These are phyloP conservation scores for Nylanderia fulva DNA, from an alignment of 1,140 invertebrate genomes.

Conservation along the genomic window DNA sequence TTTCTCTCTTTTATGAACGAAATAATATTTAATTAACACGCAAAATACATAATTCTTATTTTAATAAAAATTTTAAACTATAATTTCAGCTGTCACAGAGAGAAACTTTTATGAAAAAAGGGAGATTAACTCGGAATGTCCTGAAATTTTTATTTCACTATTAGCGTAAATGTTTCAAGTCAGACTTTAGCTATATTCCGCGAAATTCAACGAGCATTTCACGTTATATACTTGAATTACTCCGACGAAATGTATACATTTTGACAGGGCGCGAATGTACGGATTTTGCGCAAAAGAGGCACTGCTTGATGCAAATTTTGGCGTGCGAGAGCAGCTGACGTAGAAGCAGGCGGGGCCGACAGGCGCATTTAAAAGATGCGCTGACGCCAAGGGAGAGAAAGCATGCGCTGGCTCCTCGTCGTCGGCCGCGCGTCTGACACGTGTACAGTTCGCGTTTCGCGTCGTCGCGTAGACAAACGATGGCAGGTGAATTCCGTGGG, in stretches of 20 bases:
- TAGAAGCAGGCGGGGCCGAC: slow-evolving; percentile 7
- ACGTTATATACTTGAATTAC: not conserved
- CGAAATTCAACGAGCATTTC: too few species aligned
- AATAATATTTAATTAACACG: not conserved
- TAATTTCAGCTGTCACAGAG: not conserved
- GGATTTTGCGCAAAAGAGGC: not conserved
- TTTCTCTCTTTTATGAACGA: not conserved
- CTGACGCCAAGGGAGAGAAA: slow-evolving; percentile 11
- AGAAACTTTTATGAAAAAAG: not conserved
- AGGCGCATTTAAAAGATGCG: slow-evolving; percentile 38
- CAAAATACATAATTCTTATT: not conserved
- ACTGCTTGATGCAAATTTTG: slow-evolving; percentile 22
- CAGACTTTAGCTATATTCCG: not conserved
- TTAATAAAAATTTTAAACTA: slow-evolving; percentile 3
- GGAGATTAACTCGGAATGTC: not conserved
- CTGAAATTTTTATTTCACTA: not conserved
- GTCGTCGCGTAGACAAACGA: slow-evolving; percentile 51
- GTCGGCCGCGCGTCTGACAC: slow-evolving; percentile 33
- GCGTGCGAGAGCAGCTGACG: not conserved
- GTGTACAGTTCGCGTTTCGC: slow-evolving; percentile 37
- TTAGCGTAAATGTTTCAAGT: slow-evolving; percentile 1
- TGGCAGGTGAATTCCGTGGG: slow-evolving; percentile 53
- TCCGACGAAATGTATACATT: slow-evolving; percentile 2
- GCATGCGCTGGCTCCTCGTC: too few species aligned
- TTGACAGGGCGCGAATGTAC: not conserved